Evolutionary conservation across 2,888 invertebrate genomes (phyloP).

Genomic region (Ophion obscuratus): DNA sequence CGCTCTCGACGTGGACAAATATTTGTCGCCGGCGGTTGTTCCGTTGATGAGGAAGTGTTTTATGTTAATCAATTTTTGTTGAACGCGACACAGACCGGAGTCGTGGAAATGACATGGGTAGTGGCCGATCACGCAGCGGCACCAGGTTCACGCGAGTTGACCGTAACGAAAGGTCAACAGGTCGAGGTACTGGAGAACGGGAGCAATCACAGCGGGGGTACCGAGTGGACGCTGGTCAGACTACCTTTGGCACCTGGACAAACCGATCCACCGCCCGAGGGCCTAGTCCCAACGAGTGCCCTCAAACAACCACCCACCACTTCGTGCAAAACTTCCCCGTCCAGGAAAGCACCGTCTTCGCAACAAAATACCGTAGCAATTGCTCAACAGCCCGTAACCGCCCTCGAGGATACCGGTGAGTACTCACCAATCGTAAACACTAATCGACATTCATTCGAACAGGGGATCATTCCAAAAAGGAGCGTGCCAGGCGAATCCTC

Average conservation of each 20-base stretch:
- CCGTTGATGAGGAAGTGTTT: too few species aligned
- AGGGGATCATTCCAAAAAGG: too few species aligned
- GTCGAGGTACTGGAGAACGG: slow-evolving; percentile 95
- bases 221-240: slow-evolving; percentile 85
- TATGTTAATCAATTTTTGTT: slow-evolving; percentile 20
- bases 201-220: slow-evolving; percentile 81
- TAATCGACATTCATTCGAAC: not conserved
- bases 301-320: slow-evolving; percentile 90
- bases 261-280: slow-evolving; percentile 88
- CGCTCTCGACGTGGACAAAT: too few species aligned
- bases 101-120: slow-evolving; percentile 96
- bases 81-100: slow-evolving; percentile 87
- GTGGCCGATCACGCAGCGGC: slow-evolving; percentile 93
- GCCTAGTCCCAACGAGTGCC: slow-evolving; percentile 92
- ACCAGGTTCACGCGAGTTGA: slow-evolving; percentile 91
- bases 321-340: slow-evolving; percentile 85
- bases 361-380: slow-evolving; percentile 69
- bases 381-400: slow-evolving; percentile 75
- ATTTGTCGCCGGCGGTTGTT: too few species aligned
- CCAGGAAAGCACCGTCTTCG: slow-evolving; percentile 82
- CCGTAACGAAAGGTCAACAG: slow-evolving; percentile 95
- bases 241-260: slow-evolving; percentile 85
- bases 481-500: too few species aligned
- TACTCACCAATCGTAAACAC: slow-evolving; percentile 48
- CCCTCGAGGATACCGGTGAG: slow-evolving; percentile 83